Evolutionary conservation across 2,888 invertebrate genomes (phyloP).

Genomic region (Candidula unifasciata): DNA sequence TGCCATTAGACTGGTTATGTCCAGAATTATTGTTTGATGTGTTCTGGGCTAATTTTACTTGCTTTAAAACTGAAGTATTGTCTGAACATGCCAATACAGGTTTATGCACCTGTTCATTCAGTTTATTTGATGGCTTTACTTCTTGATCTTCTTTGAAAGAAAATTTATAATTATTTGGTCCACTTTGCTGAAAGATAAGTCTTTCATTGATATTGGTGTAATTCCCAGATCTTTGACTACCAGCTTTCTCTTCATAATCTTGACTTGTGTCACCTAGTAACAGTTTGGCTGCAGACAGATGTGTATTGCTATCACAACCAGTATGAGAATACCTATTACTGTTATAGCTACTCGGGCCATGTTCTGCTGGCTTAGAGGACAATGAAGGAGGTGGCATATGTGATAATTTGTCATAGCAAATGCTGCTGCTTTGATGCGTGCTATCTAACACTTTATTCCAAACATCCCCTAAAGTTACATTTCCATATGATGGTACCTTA

Average conservation of each 20-base stretch:
- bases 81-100: not conserved
- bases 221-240: not conserved
- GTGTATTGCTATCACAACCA: not conserved
- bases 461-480: constrained; percentile 5
- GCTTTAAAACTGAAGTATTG: not conserved
- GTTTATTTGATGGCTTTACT: not conserved
- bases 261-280: not conserved
- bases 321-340: not conserved
- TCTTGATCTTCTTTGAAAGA: not conserved
- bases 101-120: constrained; percentile 7
- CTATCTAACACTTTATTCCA: not conserved
- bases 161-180: not conserved
- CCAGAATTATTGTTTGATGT: not conserved
- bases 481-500: constrained; percentile 3
- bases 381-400: not conserved
- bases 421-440: not conserved
- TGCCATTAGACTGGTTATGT: not conserved
- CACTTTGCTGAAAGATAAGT: not conserved
- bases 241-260: not conserved
- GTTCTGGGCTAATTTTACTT: not conserved
- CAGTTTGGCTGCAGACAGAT: not conserved
- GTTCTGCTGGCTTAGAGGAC: not conserved
- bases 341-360: not conserved
- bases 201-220: not conserved
- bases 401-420: not conserved